Evolutionary conservation across 2,888 invertebrate genomes (phyloP).

Genomic region (Ametastegia equiseti): DNA sequence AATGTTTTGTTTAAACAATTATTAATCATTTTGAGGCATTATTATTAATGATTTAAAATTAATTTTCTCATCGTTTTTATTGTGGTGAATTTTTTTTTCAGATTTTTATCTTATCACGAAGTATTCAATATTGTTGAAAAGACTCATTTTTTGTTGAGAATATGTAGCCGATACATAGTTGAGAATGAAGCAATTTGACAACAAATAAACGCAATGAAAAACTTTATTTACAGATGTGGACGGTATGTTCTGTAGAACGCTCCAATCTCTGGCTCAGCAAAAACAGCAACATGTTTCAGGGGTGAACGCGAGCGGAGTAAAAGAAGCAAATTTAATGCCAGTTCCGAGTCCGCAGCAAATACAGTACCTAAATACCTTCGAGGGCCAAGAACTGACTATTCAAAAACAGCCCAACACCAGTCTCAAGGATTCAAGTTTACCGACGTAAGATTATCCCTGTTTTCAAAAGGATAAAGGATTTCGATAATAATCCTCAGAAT

Average conservation of each 20-base stretch:
- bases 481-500: too few species aligned
- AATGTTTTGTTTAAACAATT: too few species aligned
- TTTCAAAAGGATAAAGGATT: not conserved
- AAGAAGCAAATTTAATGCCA: conserved; percentile 95
- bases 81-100: too few species aligned
- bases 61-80: too few species aligned
- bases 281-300: conserved; percentile 76
- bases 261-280: conserved; percentile 82
- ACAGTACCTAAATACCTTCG: conserved; percentile 96
- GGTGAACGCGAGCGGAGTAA: conserved; percentile 76
- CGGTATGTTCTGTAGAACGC: conserved; percentile 82
- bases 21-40: too few species aligned
- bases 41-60: too few species aligned
- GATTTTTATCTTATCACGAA: too few species aligned
- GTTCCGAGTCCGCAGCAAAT: conserved; percentile 98
- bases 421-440: conserved; percentile 85
- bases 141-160: too few species aligned
- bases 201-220: not conserved
- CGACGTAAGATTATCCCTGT: conserved; percentile 80
- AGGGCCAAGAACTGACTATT: conserved; percentile 97
- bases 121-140: too few species aligned
- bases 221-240: conserved; percentile 75
- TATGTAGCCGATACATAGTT: too few species aligned
- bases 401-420: conserved; percentile 97
- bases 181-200: too few species aligned